These are phyloP conservation scores for Heliconius nattereri DNA, from an alignment of 1,140 invertebrate species.

Conservation along the genomic window DNA sequence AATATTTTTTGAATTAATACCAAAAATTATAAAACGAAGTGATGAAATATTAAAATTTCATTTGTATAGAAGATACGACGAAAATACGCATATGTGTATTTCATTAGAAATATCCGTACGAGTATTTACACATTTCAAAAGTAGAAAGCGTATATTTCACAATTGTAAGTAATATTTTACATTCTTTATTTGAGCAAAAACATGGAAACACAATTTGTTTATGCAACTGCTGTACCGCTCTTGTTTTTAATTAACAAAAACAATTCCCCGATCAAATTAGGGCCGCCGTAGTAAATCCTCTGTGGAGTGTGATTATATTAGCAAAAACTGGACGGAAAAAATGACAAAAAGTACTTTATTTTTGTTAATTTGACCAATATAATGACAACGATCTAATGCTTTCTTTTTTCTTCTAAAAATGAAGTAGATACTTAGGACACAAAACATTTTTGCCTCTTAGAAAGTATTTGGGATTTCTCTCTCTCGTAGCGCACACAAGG, in stretches of 20 bases:
- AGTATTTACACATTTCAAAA: neutral
- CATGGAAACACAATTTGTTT: slow-evolving; percentile 14
- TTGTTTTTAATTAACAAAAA: slow-evolving; percentile 31
- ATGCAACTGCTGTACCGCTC: slow-evolving; percentile 4
- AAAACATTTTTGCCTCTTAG: too few species aligned
- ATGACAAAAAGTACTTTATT: neutral
- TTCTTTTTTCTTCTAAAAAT: too few species aligned
- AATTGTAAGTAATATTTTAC: neutral
- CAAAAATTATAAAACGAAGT: too few species aligned
- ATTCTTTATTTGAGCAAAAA: slow-evolving; percentile 16
- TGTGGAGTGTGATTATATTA: slow-evolving; percentile 15
- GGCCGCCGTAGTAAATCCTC: slow-evolving; percentile 20
- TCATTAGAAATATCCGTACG: neutral
- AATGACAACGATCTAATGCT: too few species aligned
- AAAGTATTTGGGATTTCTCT: too few species aligned
- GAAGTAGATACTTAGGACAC: too few species aligned
- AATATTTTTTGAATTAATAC: too few species aligned
- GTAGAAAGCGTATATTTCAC: neutral
- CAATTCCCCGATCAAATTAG: slow-evolving; percentile 30
- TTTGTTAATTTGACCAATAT: neutral
- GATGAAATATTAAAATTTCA: too few species aligned
- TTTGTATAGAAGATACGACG: too few species aligned
- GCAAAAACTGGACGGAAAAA: slow-evolving; percentile 2
- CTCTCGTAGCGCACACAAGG: too few species aligned
- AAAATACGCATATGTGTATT: too few species aligned